These are phyloP conservation scores for Drosophila pallidifrons DNA, from an alignment of 1,140 invertebrate genomes.

Conservation along the genomic window DNA sequence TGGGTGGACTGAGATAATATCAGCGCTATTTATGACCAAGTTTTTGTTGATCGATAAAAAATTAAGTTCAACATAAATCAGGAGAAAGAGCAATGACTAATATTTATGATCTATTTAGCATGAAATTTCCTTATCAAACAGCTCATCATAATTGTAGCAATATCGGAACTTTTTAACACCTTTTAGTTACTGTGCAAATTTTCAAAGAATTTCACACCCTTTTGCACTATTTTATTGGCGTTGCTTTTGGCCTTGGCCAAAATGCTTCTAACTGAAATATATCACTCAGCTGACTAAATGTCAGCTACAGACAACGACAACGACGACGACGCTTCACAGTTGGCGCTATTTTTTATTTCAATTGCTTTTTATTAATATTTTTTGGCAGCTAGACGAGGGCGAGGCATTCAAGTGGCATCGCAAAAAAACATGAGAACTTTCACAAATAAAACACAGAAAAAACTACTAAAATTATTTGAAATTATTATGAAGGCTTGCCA, in stretches of 20 bases:
- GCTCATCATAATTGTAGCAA: not conserved
- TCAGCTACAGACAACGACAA: conserved; percentile 18
- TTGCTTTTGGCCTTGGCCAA: conserved; percentile 26
- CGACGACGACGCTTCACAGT: conserved; percentile 13
- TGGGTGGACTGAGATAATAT: conserved; percentile 4
- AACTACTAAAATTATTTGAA: conserved; percentile 49
- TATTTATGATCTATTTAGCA: no score
- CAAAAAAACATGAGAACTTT: conserved; percentile 61
- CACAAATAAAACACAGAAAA: conserved; percentile 34
- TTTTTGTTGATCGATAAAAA: not conserved
- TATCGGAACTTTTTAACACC: not conserved
- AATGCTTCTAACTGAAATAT: conserved; percentile 23
- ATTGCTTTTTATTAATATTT: conserved; percentile 26
- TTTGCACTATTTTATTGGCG: conserved; percentile 12
- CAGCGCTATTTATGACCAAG: not conserved
- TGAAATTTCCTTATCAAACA: not conserved
- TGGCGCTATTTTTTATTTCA: conserved; percentile 20
- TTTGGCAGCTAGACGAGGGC: conserved; percentile 53
- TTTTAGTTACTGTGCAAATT: not conserved
- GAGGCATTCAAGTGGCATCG: conserved; percentile 59
- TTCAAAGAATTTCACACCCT: conserved; percentile 1
- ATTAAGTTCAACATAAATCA: not conserved
- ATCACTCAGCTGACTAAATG: conserved; percentile 39
- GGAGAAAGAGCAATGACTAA: no score
- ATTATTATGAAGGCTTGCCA: conserved; percentile 62